phyloP scores from a whole-genome alignment of 2,113 vertebrate species.

The Macroglossus sobrinus region DNA sequence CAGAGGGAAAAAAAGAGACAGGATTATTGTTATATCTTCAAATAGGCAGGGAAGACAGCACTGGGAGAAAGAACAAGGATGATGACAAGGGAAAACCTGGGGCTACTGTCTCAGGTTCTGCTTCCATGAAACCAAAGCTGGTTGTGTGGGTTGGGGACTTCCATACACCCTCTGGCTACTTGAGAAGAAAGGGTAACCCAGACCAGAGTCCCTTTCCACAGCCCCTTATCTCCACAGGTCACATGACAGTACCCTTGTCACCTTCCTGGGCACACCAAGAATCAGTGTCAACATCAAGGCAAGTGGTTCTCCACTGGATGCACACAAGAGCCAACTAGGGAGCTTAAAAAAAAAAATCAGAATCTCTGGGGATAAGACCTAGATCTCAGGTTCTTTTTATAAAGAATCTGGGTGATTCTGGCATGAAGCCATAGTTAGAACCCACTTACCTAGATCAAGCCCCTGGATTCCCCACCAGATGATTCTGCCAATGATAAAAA shows the following conservation, averaged over 20 bases:
- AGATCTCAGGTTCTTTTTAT: not conserved
- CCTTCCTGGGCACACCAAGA: not conserved
- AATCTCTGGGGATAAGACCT: not conserved
- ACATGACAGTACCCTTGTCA: not conserved
- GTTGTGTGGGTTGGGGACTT: not conserved
- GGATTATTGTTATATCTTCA: not conserved
- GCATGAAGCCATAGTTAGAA: not conserved
- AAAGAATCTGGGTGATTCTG: not conserved
- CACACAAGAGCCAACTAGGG: not conserved
- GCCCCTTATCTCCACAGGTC: not conserved
- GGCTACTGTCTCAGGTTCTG: not conserved
- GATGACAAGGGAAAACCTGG: not conserved
- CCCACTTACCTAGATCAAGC: not conserved
- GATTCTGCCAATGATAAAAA: not conserved
- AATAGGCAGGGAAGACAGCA: not conserved
- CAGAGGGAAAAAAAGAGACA: not conserved
- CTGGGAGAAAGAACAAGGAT: not conserved
- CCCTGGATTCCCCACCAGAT: not conserved
- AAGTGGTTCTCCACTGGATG: not conserved
- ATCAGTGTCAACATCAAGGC: not conserved
- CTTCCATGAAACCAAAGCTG: not conserved
- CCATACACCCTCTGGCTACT: not conserved
- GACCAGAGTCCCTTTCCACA: not conserved
- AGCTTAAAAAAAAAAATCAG: not conserved
- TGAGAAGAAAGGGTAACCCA: not conserved